These are phyloP conservation scores for Alviniconcha marisindica DNA, from an alignment of 1,140 invertebrate genomes.

Conservation along the genomic window DNA sequence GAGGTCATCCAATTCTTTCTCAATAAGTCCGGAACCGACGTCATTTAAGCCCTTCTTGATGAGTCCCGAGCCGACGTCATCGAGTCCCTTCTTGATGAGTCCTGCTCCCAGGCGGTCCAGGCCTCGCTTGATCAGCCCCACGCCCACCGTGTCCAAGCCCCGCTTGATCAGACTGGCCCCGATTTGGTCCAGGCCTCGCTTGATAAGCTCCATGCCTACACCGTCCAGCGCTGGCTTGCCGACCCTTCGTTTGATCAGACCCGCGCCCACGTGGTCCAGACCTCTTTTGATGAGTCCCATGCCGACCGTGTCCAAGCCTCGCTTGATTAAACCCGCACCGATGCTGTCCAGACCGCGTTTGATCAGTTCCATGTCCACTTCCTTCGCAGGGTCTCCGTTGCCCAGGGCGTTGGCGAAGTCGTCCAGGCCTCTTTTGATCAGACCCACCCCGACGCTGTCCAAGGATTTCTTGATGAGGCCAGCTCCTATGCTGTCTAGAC, in stretches of 20 bases:
- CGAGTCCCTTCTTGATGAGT: constrained; percentile 20
- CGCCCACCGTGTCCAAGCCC: constrained; percentile 10
- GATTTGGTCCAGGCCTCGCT: background rate
- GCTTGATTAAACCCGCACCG: constrained; percentile 35
- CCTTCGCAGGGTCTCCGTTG: background rate
- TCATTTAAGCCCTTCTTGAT: background rate
- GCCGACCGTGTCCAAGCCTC: constrained; percentile 35
- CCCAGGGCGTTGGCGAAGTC: constrained; percentile 3
- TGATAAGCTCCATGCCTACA: background rate
- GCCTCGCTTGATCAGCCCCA: constrained; percentile 1
- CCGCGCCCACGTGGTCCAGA: constrained; percentile 15
- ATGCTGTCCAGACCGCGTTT: constrained; percentile 9
- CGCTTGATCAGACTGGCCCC: background rate
- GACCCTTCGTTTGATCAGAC: constrained; percentile 16
- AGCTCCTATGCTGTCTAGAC: constrained; percentile 31
- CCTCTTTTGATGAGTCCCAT: constrained; percentile 39
- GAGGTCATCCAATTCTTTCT: background rate
- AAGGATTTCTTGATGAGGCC: constrained; percentile 33
- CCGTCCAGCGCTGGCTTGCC: background rate
- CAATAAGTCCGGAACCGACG: constrained; percentile 7
- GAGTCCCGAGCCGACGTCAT: background rate
- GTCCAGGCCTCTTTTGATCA: constrained; percentile 5
- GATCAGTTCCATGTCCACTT: constrained; percentile 19
- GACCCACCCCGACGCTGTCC: constrained; percentile 13
- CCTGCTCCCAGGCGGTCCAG: background rate